Evolutionary conservation across 2,888 invertebrate species (phyloP).

Genomic region (Gerris lacustris): DNA sequence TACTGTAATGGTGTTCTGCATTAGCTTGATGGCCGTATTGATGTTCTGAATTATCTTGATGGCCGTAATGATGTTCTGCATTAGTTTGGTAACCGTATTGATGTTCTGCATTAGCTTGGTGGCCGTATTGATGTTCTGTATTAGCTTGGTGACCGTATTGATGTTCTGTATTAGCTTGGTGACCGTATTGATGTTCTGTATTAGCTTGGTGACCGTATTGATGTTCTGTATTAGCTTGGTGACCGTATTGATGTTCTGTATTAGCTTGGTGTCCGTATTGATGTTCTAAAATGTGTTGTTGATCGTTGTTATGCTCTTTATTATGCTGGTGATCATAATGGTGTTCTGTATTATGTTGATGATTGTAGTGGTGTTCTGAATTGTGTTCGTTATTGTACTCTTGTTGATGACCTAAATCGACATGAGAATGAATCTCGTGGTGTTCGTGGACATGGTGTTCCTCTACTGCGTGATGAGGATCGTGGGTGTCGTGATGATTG

Average conservation of each 20-base stretch:
- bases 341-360: background rate
- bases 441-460: background rate
- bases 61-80: background rate
- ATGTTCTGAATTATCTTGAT: too few relatives aligned
- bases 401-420: background rate
- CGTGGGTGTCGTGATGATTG: background rate
- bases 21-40: background rate
- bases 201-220: background rate
- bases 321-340: background rate
- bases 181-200: background rate
- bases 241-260: too few relatives aligned
- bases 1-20: background rate
- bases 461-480: background rate
- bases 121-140: background rate
- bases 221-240: background rate
- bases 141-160: background rate
- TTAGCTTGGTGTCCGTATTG: too few relatives aligned
- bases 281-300: background rate
- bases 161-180: background rate
- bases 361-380: background rate
- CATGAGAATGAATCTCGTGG: background rate
- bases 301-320: background rate
- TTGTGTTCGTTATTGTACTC: background rate
- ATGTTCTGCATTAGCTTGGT: background rate
- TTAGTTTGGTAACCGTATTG: background rate